Base-by-base conservation (phyloP, 37 sponge, comb jelly and placozoan species). In the Haliclona indistincta region DNA sequence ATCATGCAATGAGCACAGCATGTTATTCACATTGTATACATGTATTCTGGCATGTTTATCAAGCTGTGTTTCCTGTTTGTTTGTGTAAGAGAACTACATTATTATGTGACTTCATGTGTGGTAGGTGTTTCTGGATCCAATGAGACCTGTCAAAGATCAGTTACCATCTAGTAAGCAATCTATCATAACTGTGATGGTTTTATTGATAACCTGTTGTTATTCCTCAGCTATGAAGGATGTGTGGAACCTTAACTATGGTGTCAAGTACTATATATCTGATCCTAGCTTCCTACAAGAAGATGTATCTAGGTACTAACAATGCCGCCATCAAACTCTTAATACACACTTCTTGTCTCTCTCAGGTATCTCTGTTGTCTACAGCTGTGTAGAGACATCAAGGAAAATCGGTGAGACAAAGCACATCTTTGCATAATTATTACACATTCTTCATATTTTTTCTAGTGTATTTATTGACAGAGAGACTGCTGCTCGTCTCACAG, bases 241-340 rank as follows among this genome's bases (percentile, higher is more conserved):
- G 39, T 85, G 86, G 86, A 56, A 43, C 43, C 62, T 88, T 17
- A 54, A 78, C 40, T 93, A 83, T 77, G 94, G 94, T 1, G 86
- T 93, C 38, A 93, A 93, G 70, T 93, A 75, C 63, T 93, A 85
- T 38, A 54, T 85, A 6, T 77, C 76, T 41, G 86, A 85, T 56
- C 94, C 94, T 4, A 52, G 69, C 32, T 44, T 68, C 30, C 68
- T 89, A 34, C 82, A 79, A 43, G 80, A 83, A 11, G 89, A 89
- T 26, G 38, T 70, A 13, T 70, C 78, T 37, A 78, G 79, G 89
- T 88, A 32, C 28, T n/a, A n/a, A n/a, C n/a, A n/a, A n/a, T n/a
- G n/a, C n/a, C n/a, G n/a, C n/a, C n/a, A n/a, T n/a, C n/a, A n/a
- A n/a, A n/a, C n/a, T n/a, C n/a, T n/a, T n/a, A n/a, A n/a, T 28